Evolutionary conservation across 2,888 invertebrate genomes (phyloP).

Genomic region (Harpalus rubripes): DNA sequence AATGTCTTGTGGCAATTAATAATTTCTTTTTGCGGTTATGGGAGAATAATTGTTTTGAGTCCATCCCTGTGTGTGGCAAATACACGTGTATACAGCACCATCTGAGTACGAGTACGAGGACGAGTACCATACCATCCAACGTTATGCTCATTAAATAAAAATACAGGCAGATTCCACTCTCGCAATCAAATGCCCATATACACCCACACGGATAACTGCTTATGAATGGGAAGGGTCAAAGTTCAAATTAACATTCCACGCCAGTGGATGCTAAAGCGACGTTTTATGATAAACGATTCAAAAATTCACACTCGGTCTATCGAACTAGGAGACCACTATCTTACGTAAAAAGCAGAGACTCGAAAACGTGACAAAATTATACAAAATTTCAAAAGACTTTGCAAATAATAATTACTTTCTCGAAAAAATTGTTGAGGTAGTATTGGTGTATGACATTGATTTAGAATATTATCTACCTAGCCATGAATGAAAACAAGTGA

Average conservation of each 20-base stretch:
- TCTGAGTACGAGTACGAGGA: slow-evolving; percentile 2
- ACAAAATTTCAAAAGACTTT: no score
- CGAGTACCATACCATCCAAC: slow-evolving; percentile 6
- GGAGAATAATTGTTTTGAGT: background rate
- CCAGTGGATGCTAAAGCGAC: slow-evolving; percentile 59
- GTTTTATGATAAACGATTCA: slow-evolving; percentile 63
- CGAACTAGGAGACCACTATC: background rate
- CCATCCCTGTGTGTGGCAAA: slow-evolving; percentile 25
- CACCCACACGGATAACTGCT: slow-evolving; percentile 66
- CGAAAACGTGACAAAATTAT: background rate
- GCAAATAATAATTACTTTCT: no score
- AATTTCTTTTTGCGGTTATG: background rate
- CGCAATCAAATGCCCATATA: slow-evolving; percentile 67
- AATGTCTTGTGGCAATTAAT: background rate
- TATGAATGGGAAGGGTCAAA: slow-evolving; percentile 67
- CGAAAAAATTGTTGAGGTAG: no score
- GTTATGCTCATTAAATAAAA: slow-evolving; percentile 62
- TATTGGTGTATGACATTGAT: no score
- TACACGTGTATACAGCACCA: slow-evolving; percentile 42
- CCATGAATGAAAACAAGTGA: no score
- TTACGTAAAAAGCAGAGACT: background rate
- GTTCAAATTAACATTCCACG: slow-evolving; percentile 67
- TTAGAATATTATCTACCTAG: no score
- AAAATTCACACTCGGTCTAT: slow-evolving; percentile 47
- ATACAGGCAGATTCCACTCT: slow-evolving; percentile 66